Evolutionary conservation across 2,888 invertebrate species (phyloP).

Genomic region (Tenthredo amoena): DNA sequence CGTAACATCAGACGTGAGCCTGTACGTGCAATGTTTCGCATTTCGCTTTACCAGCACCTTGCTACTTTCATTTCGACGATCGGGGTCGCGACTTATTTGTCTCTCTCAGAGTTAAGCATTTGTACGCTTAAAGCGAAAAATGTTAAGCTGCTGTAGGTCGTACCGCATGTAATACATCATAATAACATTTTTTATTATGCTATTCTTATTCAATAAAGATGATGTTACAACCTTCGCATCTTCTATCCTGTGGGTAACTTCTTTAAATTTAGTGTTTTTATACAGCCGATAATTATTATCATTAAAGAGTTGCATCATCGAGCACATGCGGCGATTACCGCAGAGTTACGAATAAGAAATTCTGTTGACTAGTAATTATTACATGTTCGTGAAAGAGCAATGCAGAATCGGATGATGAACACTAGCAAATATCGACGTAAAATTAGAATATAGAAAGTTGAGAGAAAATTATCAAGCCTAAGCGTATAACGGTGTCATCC

Average conservation of each 20-base stretch:
- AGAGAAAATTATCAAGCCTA: background rate
- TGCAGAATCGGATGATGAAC: constrained; percentile 7
- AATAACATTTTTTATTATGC: background rate
- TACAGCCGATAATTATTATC: background rate
- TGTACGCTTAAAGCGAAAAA: constrained; percentile 8
- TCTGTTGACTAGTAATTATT: background rate
- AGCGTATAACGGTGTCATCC: background rate
- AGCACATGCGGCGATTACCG: background rate
- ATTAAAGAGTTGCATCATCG: background rate
- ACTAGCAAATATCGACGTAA: background rate
- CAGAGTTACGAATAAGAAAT: background rate
- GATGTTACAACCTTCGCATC: background rate
- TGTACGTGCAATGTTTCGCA: constrained; percentile 33
- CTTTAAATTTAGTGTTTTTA: background rate
- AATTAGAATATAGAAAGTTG: constrained; percentile 2
- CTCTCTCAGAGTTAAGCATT: constrained; percentile 12
- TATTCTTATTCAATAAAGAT: background rate
- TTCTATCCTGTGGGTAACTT: background rate
- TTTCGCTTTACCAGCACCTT: constrained; percentile 25
- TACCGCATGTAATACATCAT: background rate
- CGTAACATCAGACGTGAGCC: constrained; percentile 9
- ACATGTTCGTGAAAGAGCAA: background rate
- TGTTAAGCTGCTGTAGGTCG: background rate
- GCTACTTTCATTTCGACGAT: constrained; percentile 51
- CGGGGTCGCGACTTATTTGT: constrained; percentile 48